Base-by-base conservation (phyloP, 2,113 vertebrate genomes). In the Anolis carolinensis region DNA sequence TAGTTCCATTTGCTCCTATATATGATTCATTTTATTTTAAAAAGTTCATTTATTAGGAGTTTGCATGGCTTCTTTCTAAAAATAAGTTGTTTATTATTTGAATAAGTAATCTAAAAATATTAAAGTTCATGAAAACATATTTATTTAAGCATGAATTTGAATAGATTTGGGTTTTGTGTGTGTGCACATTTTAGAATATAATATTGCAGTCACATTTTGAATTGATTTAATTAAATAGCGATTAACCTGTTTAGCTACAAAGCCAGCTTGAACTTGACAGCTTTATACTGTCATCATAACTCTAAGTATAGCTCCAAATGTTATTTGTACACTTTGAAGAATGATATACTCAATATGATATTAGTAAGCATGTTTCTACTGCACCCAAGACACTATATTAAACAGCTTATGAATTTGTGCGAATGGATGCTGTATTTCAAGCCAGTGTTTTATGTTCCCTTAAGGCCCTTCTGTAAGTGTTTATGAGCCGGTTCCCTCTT, bases 51-150 rank as follows among this genome's bases (percentile, higher is more conserved):
- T 80, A 85, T 81, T 78, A 88, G 85, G 44, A 87, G 90, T 92
- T 88, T 14, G 55, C 11, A 0, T 32, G 85, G 30, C 78, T 36
- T 78, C 16, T 91, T 93, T 90, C 63, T 81, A 39, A 39, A 63
- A 89, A 62, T 0, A n/a, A n/a, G n/a, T n/a, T n/a, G 0, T 85
- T 59, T 59, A 87, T 86, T 90, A 32, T 86, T 68, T 39, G 78
- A 82, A 86, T 83, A 91, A 85, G 50, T 82, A 88, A 92, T 86
- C 70, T 82, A 83, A 79, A 89, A 83, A 86, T 39, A 89, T 94
- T 50, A 63, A 34, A 4, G 20, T 74, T 86, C 32, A 23, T 73
- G 59, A 85, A 92, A 91, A 87, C n/a, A 88, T 10, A 16, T 25
- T 93, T 79, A 86, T 67, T 32, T 1, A 65, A 48, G 32, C 89